Conservation (phyloP, 2,113 vertebrate genomes). For the Eubucco bourcierii region DNA sequence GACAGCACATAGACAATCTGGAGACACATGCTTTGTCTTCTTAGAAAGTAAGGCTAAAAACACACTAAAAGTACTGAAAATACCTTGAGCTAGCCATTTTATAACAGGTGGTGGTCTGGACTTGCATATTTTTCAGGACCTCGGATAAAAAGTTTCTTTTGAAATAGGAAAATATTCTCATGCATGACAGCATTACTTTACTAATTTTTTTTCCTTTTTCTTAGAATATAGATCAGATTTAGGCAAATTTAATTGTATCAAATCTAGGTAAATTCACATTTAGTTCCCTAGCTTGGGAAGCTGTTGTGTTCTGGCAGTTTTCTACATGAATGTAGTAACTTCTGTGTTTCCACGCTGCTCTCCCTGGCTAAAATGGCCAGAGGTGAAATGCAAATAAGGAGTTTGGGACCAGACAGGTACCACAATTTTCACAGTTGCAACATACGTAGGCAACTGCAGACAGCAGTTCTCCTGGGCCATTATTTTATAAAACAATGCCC, state of each 20-base stretch:
- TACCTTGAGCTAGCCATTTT: neutral
- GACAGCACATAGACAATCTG: neutral
- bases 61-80: neutral
- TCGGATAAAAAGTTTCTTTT: neutral
- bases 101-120: neutral
- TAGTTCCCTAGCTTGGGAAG: neutral
- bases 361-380: neutral
- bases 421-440: neutral
- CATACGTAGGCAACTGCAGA: neutral
- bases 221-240: neutral
- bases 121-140: neutral
- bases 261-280: neutral
- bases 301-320: neutral
- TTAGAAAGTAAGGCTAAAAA: neutral
- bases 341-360: neutral
- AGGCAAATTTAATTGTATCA: neutral
- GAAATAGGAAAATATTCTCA: neutral
- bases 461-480: neutral
- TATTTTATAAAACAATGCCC: neutral
- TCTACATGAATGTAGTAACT: neutral
- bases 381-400: neutral
- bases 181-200: neutral
- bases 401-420: neutral
- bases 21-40: neutral
- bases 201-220: neutral